Percentiles rank a stretch among this genome's conserved stretches.
Conservation (phyloP, 2,888 invertebrate species). For the Dasypogon diadema region DNA sequence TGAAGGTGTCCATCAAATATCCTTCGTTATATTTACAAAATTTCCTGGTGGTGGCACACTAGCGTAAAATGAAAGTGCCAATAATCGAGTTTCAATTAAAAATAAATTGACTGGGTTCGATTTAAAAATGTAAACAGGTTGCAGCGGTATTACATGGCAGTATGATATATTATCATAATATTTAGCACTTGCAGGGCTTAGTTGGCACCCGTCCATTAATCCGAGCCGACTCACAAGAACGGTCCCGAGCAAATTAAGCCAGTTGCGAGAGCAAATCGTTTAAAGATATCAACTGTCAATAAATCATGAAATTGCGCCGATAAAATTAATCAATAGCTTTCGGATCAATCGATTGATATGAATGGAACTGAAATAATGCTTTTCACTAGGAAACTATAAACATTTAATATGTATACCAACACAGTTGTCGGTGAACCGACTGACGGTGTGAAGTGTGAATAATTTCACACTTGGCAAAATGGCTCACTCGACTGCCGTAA, state of each 20-base stretch:
- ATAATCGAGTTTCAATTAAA: slow-evolving; percentile 31
- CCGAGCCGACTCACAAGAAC: slow-evolving; percentile 24
- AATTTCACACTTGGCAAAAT: slow-evolving; percentile 44
- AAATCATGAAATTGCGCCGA: slow-evolving; percentile 49
- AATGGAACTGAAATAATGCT: background rate
- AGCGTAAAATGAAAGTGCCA: slow-evolving; percentile 32
- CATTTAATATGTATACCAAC: slow-evolving; percentile 27
- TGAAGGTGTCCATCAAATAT: too few species aligned
- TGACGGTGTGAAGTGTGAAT: slow-evolving; percentile 43
- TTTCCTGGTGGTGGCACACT: slow-evolving; percentile 14
- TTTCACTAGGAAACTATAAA: slow-evolving; percentile 20
- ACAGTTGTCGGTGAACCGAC: background rate
- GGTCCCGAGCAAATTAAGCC: slow-evolving; percentile 48
- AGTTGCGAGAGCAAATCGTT: slow-evolving; percentile 46
- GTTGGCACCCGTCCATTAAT: slow-evolving; percentile 49
- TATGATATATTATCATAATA: slow-evolving; percentile 36
- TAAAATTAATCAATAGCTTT: slow-evolving; percentile 50
- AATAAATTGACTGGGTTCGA: slow-evolving; percentile 31
- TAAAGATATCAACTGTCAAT: slow-evolving; percentile 49
- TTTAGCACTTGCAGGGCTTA: slow-evolving; percentile 37
- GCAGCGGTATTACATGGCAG: slow-evolving; percentile 27
- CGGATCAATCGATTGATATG: slow-evolving; percentile 47
- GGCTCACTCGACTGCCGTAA: background rate
- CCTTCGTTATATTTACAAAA: too few species aligned
- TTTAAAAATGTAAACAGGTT: slow-evolving; percentile 45